phyloP scores from a whole-genome alignment of 2,888 invertebrate genomes.

The Dyspetes luteomarginatus region DNA sequence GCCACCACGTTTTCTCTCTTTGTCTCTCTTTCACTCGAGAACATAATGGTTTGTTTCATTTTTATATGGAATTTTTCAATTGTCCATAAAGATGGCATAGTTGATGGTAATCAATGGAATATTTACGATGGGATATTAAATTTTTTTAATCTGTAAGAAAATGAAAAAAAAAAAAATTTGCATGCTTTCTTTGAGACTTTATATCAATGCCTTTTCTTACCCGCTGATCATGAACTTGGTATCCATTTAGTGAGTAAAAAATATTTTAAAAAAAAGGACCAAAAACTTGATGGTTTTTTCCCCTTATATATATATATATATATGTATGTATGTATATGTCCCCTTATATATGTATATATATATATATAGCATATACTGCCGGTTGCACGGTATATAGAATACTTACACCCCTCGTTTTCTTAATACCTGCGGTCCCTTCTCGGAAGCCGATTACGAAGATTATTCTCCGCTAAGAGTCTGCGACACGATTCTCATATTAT shows the following conservation, averaged over 20 bases:
- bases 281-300: too few species aligned
- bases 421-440: conserved; percentile 57
- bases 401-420: conserved; percentile 26
- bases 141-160: too few species aligned
- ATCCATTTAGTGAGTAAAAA: too few species aligned
- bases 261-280: too few species aligned
- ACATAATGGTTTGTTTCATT: too few species aligned
- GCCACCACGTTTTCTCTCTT: conserved; percentile 18
- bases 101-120: too few species aligned
- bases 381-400: not conserved
- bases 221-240: too few species aligned
- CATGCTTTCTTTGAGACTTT: not conserved
- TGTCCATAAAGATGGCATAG: too few species aligned
- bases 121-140: too few species aligned
- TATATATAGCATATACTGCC: not conserved
- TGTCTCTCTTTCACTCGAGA: conserved; percentile 6
- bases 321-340: not conserved
- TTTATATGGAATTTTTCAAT: too few species aligned
- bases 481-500: conserved; percentile 41
- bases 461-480: conserved; percentile 61
- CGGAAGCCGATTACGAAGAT: conserved; percentile 71
- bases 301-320: conserved; percentile 1
- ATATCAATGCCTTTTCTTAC: not conserved
- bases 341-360: not conserved
- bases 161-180: not conserved